phyloP scores from a whole-genome alignment of 2,888 invertebrate species.

The Drosophila villosipedis region DNA sequence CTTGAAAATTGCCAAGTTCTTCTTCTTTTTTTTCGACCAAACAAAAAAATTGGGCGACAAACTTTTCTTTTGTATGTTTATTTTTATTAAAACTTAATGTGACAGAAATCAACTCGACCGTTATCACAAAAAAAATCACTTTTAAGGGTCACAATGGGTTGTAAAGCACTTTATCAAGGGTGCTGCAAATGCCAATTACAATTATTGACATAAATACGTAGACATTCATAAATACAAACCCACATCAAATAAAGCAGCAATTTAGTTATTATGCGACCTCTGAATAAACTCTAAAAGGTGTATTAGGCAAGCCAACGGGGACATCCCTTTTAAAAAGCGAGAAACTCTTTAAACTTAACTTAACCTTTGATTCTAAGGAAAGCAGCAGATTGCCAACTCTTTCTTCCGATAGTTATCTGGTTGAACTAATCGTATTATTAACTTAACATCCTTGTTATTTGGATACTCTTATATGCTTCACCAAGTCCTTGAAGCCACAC shows the following conservation, averaged over 20 bases:
- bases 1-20: constrained; percentile 34
- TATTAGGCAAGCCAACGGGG: background rate
- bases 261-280: background rate
- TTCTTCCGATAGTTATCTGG: background rate
- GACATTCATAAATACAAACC: constrained; percentile 42
- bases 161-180: constrained; percentile 23
- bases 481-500: background rate
- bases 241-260: constrained; percentile 50
- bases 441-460: background rate
- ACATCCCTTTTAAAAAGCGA: background rate
- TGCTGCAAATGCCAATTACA: constrained; percentile 70
- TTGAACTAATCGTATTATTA: background rate
- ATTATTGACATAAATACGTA: constrained; percentile 57
- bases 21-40: constrained; percentile 18
- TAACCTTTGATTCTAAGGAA: background rate
- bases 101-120: constrained; percentile 63
- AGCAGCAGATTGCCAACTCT: background rate
- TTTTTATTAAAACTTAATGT: constrained; percentile 47
- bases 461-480: no score
- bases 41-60: constrained; percentile 1
- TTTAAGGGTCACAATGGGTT: constrained; percentile 44
- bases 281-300: background rate
- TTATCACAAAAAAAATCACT: constrained; percentile 48
- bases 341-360: background rate
- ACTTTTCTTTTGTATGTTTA: constrained; percentile 18